phyloP scores from a whole-genome alignment of 2,888 invertebrate genomes.

The Crepidodera aurea region DNA sequence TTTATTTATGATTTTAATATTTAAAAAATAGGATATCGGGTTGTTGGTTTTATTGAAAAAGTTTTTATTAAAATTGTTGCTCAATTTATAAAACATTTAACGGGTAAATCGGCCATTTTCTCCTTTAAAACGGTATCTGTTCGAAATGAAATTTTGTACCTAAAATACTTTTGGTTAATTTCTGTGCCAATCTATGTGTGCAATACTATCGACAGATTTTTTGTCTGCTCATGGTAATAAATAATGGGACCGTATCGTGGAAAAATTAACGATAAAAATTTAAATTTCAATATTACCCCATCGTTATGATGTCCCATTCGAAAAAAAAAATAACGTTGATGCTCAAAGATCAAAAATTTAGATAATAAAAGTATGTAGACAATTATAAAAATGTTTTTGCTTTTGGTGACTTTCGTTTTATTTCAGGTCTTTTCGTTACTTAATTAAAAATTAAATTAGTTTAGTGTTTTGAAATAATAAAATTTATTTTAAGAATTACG shows the following conservation, averaged over 20 bases:
- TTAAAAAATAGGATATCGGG: too few species aligned
- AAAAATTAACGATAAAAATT: constrained; percentile 16
- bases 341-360: constrained; percentile 41
- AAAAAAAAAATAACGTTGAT: constrained; percentile 34
- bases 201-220: constrained; percentile 25
- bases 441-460: constrained; percentile 40
- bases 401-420: constrained; percentile 32
- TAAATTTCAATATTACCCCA: constrained; percentile 18
- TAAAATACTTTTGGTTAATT: constrained; percentile 6
- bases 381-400: constrained; percentile 29
- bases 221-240: constrained; percentile 21
- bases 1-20: too few species aligned
- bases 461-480: constrained; percentile 44
- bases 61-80: too few species aligned
- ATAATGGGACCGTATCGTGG: constrained; percentile 17
- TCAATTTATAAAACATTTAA: too few species aligned
- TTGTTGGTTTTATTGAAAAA: too few species aligned
- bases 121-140: too few species aligned
- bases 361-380: constrained; percentile 27
- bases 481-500: constrained; percentile 41
- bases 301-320: constrained; percentile 25
- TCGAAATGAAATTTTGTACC: too few species aligned
- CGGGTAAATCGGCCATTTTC: too few species aligned
- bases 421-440: constrained; percentile 38
- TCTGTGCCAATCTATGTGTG: constrained; percentile 32